phyloP scores from a whole-genome alignment of 1,140 invertebrate genomes.

The Aphaenogaster floridana region DNA sequence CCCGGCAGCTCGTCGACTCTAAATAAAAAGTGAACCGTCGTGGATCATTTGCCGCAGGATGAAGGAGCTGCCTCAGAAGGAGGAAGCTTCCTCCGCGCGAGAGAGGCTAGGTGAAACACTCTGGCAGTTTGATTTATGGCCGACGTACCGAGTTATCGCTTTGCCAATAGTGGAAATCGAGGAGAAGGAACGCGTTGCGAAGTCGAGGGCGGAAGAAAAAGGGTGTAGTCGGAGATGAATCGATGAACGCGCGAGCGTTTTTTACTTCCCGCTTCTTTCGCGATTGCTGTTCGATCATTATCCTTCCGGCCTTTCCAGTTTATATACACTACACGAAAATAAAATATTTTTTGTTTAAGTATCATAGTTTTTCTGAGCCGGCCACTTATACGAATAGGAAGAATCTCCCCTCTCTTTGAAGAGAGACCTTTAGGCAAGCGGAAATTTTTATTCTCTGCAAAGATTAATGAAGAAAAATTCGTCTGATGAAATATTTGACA shows the following conservation, averaged over 20 bases:
- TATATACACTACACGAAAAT: neutral
- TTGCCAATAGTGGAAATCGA: slow-evolving; percentile 85
- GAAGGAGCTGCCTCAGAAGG: slow-evolving; percentile 70
- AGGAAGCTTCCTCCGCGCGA: slow-evolving; percentile 65
- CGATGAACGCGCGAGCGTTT: slow-evolving; percentile 73
- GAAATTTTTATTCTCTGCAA: neutral
- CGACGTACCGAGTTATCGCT: slow-evolving; percentile 86
- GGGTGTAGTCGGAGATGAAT: slow-evolving; percentile 74
- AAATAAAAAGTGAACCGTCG: slow-evolving; percentile 70
- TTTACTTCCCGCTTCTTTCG: slow-evolving; percentile 61
- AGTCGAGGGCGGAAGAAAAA: slow-evolving; percentile 78
- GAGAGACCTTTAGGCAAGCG: neutral
- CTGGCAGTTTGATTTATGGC: slow-evolving; percentile 85
- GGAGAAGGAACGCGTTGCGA: slow-evolving; percentile 73
- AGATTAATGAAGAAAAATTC: neutral
- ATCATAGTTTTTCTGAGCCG: neutral
- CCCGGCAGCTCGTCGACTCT: slow-evolving; percentile 50
- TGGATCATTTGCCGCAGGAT: slow-evolving; percentile 75
- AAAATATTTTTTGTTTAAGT: neutral
- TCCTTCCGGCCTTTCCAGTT: neutral
- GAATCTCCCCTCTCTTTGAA: neutral
- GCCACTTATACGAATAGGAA: neutral
- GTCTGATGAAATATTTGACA: slow-evolving; percentile 11
- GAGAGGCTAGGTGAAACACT: slow-evolving; percentile 77
- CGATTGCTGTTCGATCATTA: slow-evolving; percentile 62